A percentile compares a stretch with the other conserved stretches of the same genome.
Conservation (phyloP, 2,888 invertebrate genomes). For the Biston betularia region DNA sequence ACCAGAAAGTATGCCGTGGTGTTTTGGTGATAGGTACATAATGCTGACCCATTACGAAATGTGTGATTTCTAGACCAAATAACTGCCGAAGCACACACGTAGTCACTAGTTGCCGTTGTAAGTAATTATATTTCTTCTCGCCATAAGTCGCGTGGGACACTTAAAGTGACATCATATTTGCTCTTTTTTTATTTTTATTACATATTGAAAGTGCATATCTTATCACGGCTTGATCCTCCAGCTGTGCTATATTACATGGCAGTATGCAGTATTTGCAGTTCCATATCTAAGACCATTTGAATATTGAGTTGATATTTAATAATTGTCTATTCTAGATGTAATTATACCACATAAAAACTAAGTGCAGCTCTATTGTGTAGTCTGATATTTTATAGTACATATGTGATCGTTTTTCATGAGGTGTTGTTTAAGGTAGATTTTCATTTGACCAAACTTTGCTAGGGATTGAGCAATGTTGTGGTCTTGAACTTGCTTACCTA, state of each 20-base stretch:
- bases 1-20: conserved; percentile 76
- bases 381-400: too few species aligned
- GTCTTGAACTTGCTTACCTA: too few species aligned
- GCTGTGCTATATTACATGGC: conserved; percentile 1
- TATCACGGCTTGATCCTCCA: conserved; percentile 16
- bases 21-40: conserved; percentile 64
- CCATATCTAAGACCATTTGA: neutral
- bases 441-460: too few species aligned
- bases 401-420: too few species aligned
- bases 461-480: too few species aligned
- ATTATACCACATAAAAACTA: too few species aligned
- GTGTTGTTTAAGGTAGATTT: too few species aligned
- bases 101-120: conserved; percentile 2
- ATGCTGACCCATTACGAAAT: conserved; percentile 75
- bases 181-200: conserved; percentile 31
- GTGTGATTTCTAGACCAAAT: conserved; percentile 50
- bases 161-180: conserved; percentile 68
- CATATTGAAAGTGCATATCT: conserved; percentile 13
- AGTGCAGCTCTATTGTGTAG: too few species aligned
- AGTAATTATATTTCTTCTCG: conserved; percentile 19
- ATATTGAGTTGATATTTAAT: neutral
- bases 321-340: neutral
- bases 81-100: conserved; percentile 3
- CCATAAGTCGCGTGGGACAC: conserved; percentile 52
- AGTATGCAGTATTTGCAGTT: neutral